These are phyloP conservation scores for Dromaius novaehollandiae DNA, from an alignment of 2,113 vertebrate genomes.

Conservation along the genomic window DNA sequence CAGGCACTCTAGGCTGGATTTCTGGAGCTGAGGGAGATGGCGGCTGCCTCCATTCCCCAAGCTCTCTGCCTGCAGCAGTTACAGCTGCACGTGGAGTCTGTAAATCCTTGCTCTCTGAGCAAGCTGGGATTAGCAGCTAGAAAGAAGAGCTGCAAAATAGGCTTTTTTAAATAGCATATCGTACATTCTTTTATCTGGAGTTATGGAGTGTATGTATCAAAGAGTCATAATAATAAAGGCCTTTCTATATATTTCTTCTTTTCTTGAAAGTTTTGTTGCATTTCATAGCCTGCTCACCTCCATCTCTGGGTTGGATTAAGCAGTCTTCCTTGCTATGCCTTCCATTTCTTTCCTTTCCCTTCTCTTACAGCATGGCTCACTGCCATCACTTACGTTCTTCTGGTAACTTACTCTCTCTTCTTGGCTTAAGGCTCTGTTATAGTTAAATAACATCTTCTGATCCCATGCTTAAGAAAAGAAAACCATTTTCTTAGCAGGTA, in stretches of 20 bases:
- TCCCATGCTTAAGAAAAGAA: background rate
- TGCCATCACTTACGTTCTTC: background rate
- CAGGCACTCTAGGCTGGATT: background rate
- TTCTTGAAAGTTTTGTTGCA: background rate
- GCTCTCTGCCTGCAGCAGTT: background rate
- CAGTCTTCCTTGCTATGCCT: background rate
- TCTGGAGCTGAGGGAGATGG: background rate
- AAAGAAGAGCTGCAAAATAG: background rate
- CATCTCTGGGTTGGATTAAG: background rate
- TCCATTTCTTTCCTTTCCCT: background rate
- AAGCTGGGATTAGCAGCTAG: background rate
- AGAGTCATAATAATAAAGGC: background rate
- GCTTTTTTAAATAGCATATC: background rate
- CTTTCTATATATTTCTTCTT: background rate
- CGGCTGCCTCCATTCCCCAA: background rate
- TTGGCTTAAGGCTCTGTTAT: background rate
- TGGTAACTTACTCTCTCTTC: background rate
- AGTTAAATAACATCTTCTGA: slow-evolving; percentile 26
- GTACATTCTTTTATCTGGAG: background rate
- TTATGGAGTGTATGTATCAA: background rate
- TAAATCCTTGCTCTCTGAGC: background rate
- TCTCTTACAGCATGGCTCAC: background rate
- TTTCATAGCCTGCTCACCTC: background rate
- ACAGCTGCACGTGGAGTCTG: background rate
- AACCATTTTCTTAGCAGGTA: slow-evolving; percentile 19